Conservation (phyloP, 2,797 vertebrate species). For the Cossypha caffra region DNA sequence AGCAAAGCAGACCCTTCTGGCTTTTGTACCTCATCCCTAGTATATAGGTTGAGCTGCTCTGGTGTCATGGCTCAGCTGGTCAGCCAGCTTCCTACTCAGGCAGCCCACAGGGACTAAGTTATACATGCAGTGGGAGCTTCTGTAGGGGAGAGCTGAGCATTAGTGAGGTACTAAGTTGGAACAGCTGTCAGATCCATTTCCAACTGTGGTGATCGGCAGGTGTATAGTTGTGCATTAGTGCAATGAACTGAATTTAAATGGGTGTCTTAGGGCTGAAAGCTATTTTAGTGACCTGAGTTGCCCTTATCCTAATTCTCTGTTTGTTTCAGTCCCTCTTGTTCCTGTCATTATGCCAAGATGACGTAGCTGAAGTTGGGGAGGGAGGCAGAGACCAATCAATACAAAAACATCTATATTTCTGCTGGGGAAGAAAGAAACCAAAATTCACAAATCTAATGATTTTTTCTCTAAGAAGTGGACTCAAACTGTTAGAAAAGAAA, state of each 20-base stretch:
- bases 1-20: background rate
- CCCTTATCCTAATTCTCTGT: background rate
- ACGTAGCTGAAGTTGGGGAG: background rate
- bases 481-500: background rate
- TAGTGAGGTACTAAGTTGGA: background rate
- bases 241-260: constrained; percentile 19
- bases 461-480: background rate
- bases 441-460: background rate
- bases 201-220: background rate
- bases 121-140: background rate
- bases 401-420: background rate
- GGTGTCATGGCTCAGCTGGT: background rate
- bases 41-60: background rate
- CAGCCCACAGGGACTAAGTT: background rate
- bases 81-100: background rate
- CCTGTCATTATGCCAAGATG: background rate
- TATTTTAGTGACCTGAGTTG: background rate
- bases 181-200: constrained; percentile 13
- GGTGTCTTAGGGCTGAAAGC: background rate
- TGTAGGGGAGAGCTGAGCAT: background rate
- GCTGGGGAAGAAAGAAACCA: background rate
- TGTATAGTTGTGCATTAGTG: background rate
- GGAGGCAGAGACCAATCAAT: background rate
- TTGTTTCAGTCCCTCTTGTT: constrained; percentile 18
- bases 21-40: background rate